Evolutionary conservation across 2,113 vertebrate genomes (phyloP).

Genomic region (Eira barbara): DNA sequence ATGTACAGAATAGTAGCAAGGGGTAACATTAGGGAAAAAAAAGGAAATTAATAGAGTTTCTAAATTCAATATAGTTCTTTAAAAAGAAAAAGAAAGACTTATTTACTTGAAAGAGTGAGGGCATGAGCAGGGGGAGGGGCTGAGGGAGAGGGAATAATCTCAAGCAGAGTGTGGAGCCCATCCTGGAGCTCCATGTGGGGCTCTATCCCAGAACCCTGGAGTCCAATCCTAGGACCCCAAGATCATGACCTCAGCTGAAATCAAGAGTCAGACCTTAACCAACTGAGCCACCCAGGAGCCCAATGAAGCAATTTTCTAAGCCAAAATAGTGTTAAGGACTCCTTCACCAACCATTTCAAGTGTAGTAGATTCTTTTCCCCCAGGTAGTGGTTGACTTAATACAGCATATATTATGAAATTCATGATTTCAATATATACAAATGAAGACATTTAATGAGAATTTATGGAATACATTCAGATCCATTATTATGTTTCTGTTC

Average conservation of each 20-base stretch:
- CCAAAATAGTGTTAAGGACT: constrained; percentile 9
- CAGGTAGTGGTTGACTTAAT: neutral
- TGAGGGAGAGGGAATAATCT: too few species aligned
- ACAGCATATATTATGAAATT: neutral
- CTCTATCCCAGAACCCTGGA: too few species aligned
- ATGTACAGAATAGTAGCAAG: neutral
- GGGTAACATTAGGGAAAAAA: neutral
- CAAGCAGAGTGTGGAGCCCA: too few species aligned
- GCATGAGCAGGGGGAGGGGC: too few species aligned
- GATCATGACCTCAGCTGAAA: too few species aligned
- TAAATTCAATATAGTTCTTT: neutral
- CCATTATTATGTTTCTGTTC: constrained; percentile 18
- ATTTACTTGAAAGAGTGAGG: too few species aligned
- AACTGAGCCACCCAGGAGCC: too few species aligned
- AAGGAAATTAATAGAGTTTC: neutral
- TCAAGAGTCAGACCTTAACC: too few species aligned
- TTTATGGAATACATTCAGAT: constrained; percentile 15
- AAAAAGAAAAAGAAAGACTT: too few species aligned
- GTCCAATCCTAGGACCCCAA: too few species aligned
- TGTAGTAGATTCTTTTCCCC: neutral
- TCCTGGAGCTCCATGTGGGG: too few species aligned
- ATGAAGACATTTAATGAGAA: constrained; percentile 28
- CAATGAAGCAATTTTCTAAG: neutral
- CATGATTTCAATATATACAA: constrained; percentile 24
- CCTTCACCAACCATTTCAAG: neutral